A percentile compares a stretch with the other conserved stretches of the same genome.
phyloP scores from a whole-genome alignment of 2,888 invertebrate species.

The Alitta virens region DNA sequence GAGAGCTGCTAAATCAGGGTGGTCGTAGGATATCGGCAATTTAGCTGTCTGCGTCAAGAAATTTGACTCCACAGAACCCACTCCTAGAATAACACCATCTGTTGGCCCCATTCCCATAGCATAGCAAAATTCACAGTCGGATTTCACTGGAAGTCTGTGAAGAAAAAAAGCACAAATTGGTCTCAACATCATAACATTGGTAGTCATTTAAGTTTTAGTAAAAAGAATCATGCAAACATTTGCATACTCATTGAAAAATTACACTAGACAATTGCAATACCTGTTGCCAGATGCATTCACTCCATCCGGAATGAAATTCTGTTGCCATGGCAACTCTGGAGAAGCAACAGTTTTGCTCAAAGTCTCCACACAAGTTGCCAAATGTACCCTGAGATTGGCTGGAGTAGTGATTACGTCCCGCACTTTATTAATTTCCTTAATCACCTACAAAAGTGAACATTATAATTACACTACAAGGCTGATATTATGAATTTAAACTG shows the following conservation, averaged over 20 bases:
- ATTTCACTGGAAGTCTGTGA: conserved; percentile 6
- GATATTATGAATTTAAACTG: too few relatives aligned
- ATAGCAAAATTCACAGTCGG: not conserved
- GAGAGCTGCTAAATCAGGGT: conserved; percentile 71
- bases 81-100: conserved; percentile 68
- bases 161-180: too few relatives aligned
- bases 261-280: too few relatives aligned
- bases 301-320: conserved; percentile 18
- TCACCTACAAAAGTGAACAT: conserved; percentile 36
- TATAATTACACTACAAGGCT: too few relatives aligned
- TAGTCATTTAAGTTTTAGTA: not conserved
- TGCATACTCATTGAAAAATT: too few relatives aligned
- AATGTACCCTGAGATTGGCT: conserved; percentile 68
- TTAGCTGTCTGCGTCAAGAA: conserved; percentile 70
- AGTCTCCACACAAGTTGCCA: conserved; percentile 71
- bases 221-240: too few relatives aligned
- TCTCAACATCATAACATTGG: not conserved
- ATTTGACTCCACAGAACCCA: conserved; percentile 79
- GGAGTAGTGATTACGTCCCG: conserved; percentile 65
- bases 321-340: conserved; percentile 39
- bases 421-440: conserved; percentile 63
- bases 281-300: conserved; percentile 2
- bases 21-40: conserved; percentile 66
- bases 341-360: conserved; percentile 51
- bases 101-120: not conserved